Conservation (phyloP, 2,888 invertebrate genomes). For the Nomada ferruginata region DNA sequence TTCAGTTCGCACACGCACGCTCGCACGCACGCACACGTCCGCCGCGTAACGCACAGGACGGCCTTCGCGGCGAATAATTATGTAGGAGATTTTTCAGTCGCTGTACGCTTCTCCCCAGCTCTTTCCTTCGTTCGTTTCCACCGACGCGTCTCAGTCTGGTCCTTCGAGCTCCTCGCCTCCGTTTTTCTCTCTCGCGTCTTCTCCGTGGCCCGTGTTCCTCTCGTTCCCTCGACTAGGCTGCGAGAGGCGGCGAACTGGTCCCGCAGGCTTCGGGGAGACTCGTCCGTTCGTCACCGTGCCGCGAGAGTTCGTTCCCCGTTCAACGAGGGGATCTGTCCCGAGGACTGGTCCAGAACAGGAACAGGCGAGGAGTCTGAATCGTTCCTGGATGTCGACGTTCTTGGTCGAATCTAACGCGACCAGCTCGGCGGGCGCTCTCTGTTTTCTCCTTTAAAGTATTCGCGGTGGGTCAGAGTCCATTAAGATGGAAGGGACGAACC, state of each 20-base stretch:
- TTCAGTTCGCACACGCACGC: conserved; percentile 32
- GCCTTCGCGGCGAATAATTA: conserved; percentile 82
- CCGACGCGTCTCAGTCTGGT: background rate
- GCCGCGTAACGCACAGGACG: conserved; percentile 77
- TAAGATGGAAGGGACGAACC: no score
- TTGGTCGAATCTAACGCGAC: conserved; percentile 26
- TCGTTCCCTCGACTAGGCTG: conserved; percentile 21
- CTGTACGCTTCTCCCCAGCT: conserved; percentile 25
- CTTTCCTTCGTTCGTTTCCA: conserved; percentile 6
- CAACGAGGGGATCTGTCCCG: conserved; percentile 55
- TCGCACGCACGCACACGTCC: conserved; percentile 48
- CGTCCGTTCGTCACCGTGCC: conserved; percentile 63
- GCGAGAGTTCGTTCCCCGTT: conserved; percentile 68
- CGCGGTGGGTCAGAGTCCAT: background rate
- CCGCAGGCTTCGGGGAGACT: conserved; percentile 52
- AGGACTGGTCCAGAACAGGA: conserved; percentile 66
- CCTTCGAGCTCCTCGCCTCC: background rate
- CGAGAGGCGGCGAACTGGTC: conserved; percentile 61
- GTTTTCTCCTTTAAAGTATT: no score
- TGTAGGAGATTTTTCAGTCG: conserved; percentile 76
- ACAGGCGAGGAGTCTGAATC: conserved; percentile 47
- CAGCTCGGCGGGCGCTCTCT: no score
- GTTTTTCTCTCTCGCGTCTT: background rate
- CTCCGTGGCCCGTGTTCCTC: conserved; percentile 9
- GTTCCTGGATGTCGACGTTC: conserved; percentile 40